Evolutionary conservation across 2,113 vertebrate genomes (phyloP).

Genomic region (Rallus limicola): DNA sequence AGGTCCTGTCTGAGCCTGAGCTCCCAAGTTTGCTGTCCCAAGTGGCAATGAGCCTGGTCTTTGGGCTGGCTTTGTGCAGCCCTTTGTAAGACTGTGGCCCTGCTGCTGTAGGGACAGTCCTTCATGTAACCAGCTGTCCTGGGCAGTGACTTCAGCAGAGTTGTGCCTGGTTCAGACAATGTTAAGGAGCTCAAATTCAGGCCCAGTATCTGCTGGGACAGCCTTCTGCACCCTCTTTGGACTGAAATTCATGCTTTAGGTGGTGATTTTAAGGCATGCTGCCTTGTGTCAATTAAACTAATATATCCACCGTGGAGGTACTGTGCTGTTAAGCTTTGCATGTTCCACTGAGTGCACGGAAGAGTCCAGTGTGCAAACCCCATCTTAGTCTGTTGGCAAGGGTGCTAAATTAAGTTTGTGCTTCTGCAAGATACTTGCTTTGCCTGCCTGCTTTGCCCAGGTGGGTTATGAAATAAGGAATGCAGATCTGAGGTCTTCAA

Average conservation of each 20-base stretch:
- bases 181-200: not conserved
- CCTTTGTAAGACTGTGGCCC: not conserved
- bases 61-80: not conserved
- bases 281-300: not conserved
- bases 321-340: not conserved
- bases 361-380: not conserved
- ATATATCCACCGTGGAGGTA: not conserved
- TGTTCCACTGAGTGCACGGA: not conserved
- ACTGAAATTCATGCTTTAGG: not conserved
- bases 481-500: not conserved
- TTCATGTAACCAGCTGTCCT: not conserved
- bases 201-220: not conserved
- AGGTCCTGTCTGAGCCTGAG: not conserved
- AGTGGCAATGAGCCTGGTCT: not conserved
- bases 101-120: not conserved
- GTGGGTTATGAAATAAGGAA: not conserved
- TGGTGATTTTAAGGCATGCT: not conserved
- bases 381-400: not conserved
- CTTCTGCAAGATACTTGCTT: not conserved
- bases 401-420: not conserved
- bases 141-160: not conserved
- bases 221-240: not conserved
- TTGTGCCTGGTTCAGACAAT: not conserved
- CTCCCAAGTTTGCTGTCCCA: not conserved
- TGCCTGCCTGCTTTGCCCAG: not conserved